phyloP scores from a whole-genome alignment of 2,113 vertebrate genomes.

The Ceuthmochares aereus region DNA sequence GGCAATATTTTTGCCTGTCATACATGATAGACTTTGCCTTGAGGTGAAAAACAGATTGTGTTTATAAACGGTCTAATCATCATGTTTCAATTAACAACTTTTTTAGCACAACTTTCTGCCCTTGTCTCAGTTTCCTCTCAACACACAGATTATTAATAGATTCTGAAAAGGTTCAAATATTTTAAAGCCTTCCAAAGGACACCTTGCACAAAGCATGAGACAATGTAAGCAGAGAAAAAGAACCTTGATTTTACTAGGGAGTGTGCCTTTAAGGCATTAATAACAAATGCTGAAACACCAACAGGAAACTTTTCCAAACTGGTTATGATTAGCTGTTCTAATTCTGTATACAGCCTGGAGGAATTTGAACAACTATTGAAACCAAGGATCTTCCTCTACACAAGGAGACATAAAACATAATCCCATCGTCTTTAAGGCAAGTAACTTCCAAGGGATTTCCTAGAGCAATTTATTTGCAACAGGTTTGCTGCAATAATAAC shows the following conservation, averaged over 20 bases:
- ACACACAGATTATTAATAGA: not conserved
- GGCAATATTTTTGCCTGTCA: not conserved
- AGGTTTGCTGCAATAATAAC: constrained; percentile 45
- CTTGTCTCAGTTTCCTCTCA: not conserved
- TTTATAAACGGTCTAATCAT: not conserved
- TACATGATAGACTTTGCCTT: not conserved
- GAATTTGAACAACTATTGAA: constrained; percentile 7
- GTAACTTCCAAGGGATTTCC: constrained; percentile 31
- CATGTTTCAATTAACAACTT: not conserved
- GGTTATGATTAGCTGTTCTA: constrained; percentile 3
- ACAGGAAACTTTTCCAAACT: not conserved
- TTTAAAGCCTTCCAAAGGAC: not conserved
- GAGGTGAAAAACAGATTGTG: not conserved
- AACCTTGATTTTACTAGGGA: not conserved
- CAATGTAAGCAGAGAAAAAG: not conserved
- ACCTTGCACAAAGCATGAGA: not conserved
- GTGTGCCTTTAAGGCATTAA: not conserved
- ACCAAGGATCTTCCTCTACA: constrained; percentile 18
- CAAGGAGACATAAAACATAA: constrained; percentile 28
- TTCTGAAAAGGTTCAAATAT: not conserved
- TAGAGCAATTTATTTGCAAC: constrained; percentile 33
- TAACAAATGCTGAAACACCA: constrained; percentile 16
- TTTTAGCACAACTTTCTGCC: not conserved
- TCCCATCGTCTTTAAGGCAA: not conserved
- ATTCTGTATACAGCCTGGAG: not conserved